Evolutionary conservation across 2,113 vertebrate species (phyloP), one percentile per base, ranked within the genome.

Genomic region (Myotis yumanensis): DNA sequence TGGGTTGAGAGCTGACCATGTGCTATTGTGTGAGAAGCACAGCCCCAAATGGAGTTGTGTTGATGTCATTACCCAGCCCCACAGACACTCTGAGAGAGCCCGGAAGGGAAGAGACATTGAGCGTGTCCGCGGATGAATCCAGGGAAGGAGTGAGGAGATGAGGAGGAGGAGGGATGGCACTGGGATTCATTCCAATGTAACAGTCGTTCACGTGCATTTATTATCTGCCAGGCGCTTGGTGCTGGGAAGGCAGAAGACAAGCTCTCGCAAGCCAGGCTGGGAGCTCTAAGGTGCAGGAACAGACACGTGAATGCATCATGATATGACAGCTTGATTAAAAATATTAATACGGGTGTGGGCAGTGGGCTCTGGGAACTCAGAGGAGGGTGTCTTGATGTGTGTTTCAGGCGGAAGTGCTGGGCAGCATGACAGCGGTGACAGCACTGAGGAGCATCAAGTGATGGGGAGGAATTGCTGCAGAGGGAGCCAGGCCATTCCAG

Each of bases 251-350:
- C 4, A 35, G 51, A 75, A 71, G 81, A 62, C 25, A 35, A 35
- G 30, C 20, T 35, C 37, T 82, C 10, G 6, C n/a, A 0, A 11
- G 43, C 17, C 73, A 51, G 22, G 18, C 37, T 52, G 43, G 37
- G 64, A 75, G 52, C 35, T 54, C 43, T 32, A 8, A n/a, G 59
- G 43, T 20, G 12, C 11, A n/a, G 17, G 37, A 76, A 59, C 37
- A 23, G 54, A 77, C 14, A 18, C 0, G 0, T 23, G 52, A 54
- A 23, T 22, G 8, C 8, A 57, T 1, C 15, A 64, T 0, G 14
- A 43, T 10, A 8, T 11, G 16, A 37, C 4, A n/a, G 37, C 30
- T 20, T 64, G 18, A 73, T 59, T 43, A 35, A 37, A 62, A 83
- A 62, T 20, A 69, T n/a, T 77, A 86, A 51, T 28, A 5, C 23